A percentile compares a stretch with the other conserved stretches of the same genome.
phyloP scores from a whole-genome alignment of 2,797 vertebrate species.

The Gymnoscopelus microlampas region DNA sequence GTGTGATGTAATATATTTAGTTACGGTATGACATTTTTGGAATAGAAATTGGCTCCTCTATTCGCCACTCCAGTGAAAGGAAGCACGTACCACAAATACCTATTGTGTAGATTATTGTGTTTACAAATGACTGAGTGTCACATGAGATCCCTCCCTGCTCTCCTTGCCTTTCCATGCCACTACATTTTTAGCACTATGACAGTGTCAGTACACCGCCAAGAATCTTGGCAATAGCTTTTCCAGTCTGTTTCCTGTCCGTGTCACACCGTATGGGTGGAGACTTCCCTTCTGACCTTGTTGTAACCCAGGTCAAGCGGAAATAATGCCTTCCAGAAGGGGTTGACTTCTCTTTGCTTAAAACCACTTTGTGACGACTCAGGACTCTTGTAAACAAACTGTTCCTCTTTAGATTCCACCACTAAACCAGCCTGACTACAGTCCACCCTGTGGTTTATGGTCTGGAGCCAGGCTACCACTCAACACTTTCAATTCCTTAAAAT shows the following conservation, averaged over 20 bases:
- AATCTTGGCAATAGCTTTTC: neutral
- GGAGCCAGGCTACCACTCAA: too few species aligned
- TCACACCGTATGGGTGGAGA: conserved; percentile 1
- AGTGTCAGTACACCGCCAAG: too few species aligned
- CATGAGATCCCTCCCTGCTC: too few species aligned
- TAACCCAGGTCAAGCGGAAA: neutral
- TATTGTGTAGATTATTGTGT: neutral
- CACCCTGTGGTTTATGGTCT: too few species aligned
- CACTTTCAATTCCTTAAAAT: conserved; percentile 51
- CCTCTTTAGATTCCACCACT: conserved; percentile 8
- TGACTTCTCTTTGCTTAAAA: neutral
- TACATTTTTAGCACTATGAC: too few species aligned
- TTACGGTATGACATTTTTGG: neutral
- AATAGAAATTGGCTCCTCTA: neutral
- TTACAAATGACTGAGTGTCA: neutral
- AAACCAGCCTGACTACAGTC: too few species aligned
- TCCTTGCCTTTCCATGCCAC: too few species aligned
- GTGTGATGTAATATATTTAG: too few species aligned
- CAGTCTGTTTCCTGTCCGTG: neutral
- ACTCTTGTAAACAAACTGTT: conserved; percentile 3
- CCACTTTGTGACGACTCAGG: neutral
- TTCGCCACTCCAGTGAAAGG: neutral
- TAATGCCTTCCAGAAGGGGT: neutral
- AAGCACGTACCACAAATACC: conserved; percentile 10
- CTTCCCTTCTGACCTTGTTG: neutral